Base-by-base conservation (phyloP, 2,888 invertebrate genomes). In the Syritta pipiens region DNA sequence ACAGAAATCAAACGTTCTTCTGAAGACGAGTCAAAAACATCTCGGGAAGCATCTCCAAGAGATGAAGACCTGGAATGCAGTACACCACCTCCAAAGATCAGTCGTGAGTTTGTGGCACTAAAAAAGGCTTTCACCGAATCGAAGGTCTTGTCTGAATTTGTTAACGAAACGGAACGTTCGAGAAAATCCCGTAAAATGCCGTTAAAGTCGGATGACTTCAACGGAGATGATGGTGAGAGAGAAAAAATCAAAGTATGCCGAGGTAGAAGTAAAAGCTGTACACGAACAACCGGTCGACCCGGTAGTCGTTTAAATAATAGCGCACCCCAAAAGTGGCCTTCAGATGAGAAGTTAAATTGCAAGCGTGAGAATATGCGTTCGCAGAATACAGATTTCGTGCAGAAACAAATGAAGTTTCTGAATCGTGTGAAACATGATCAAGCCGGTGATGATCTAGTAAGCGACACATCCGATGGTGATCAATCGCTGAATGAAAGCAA, bases 121-220 rank as follows among this genome's bases (percentile, higher is more conserved):
- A 91, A 93, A 81, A 92, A 92, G 24, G 91, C 93, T 9, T 92
- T 93, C 19, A 93, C 91, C 85, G 93, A 93, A 84, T 93, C 93
- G 0, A 92, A 93, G 84, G 91, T 94, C 48, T 90, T 92, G 40
- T 91, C 89, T 82, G 91, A 91, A 85, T 92, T 90, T 84, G 91
- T 90, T 10, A 90, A 89, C 77, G 85, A 92, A n/a, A 90, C 82
- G 9, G 82, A 82, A 62, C 77, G 75, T 26, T 17, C 77, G 35
- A 19, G 81, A 30, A 57, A 68, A 44, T 7, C 81, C 24, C 51
- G 69, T 4, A 83, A 77, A 42, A 3, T 63, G 5, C 67, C 81
- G 1, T 35, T 81, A 2, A 83, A 82, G 59, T 59, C 55, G 0
- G 67, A 63, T 0, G 74, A 81, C 37, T 46, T 76, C 22, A 32